These are phyloP conservation scores for Odontomyia ornata DNA, from an alignment of 2,888 invertebrate species.

Conservation along the genomic window DNA sequence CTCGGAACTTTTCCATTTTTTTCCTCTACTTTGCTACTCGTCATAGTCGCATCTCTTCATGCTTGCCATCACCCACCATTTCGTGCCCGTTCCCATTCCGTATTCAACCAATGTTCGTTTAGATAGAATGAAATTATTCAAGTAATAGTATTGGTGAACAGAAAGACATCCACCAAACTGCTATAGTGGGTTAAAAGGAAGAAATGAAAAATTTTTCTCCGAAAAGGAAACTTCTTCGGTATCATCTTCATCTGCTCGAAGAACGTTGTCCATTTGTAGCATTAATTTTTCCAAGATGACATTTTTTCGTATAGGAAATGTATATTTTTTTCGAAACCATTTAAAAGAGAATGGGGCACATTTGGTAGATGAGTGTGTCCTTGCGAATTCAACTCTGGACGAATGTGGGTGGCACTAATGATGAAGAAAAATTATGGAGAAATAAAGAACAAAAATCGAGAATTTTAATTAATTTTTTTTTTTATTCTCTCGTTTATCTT, in stretches of 20 bases:
- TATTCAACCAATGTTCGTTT: background rate
- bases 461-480: slow-evolving; percentile 36
- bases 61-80: background rate
- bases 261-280: slow-evolving; percentile 22
- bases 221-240: slow-evolving; percentile 29
- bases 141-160: background rate
- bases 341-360: background rate
- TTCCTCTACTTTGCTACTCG: background rate
- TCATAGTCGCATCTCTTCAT: background rate
- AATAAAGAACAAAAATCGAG: slow-evolving; percentile 9
- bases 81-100: background rate
- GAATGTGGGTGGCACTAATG: slow-evolving; percentile 11
- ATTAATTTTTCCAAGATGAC: slow-evolving; percentile 39
- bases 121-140: background rate
- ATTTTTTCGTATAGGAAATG: slow-evolving; percentile 35
- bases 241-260: slow-evolving; percentile 38
- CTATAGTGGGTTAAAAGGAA: background rate
- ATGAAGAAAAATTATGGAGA: slow-evolving; percentile 27
- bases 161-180: background rate
- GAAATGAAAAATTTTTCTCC: background rate
- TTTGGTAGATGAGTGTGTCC: background rate
- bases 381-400: background rate
- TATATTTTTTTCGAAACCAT: slow-evolving; percentile 24
- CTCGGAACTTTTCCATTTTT: slow-evolving; percentile 40
- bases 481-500: background rate